These are phyloP conservation scores for Diorhabda carinulata DNA, from an alignment of 1,140 invertebrate genomes.

Conservation along the genomic window DNA sequence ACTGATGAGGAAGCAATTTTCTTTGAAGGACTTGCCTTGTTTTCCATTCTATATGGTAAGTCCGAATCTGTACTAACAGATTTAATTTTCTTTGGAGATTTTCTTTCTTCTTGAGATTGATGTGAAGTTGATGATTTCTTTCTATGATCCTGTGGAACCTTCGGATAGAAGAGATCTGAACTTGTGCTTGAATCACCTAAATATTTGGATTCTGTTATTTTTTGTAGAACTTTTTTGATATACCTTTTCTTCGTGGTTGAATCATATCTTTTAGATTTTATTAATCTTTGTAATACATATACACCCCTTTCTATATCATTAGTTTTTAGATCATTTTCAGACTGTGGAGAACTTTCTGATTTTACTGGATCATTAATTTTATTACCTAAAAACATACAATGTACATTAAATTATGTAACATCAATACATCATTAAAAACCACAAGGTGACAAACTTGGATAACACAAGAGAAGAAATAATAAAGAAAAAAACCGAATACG, in stretches of 20 bases:
- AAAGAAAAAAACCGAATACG: too few relatives aligned
- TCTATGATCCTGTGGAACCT: neutral
- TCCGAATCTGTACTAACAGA: neutral
- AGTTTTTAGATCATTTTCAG: neutral
- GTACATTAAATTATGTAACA: too few relatives aligned
- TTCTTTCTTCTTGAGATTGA: neutral
- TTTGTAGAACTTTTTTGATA: constrained; percentile 38
- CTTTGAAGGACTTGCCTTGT: neutral
- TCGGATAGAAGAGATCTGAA: constrained; percentile 32
- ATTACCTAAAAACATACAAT: neutral
- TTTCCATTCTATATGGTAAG: neutral
- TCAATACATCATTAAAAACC: too few relatives aligned
- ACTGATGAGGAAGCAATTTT: neutral
- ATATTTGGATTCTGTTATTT: constrained; percentile 34
- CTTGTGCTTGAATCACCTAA: constrained; percentile 26
- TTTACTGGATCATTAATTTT: neutral
- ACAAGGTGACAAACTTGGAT: too few relatives aligned
- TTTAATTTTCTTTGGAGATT: constrained; percentile 6
- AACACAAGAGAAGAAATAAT: too few relatives aligned
- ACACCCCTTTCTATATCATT: constrained; percentile 35
- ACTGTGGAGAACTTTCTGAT: neutral
- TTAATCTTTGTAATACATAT: constrained; percentile 36
- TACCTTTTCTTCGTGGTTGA: constrained; percentile 39
- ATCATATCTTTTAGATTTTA: constrained; percentile 42
- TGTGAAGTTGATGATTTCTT: neutral